Evolutionary conservation across 2,888 invertebrate genomes (phyloP).

Genomic region (Drosophila diplacantha): DNA sequence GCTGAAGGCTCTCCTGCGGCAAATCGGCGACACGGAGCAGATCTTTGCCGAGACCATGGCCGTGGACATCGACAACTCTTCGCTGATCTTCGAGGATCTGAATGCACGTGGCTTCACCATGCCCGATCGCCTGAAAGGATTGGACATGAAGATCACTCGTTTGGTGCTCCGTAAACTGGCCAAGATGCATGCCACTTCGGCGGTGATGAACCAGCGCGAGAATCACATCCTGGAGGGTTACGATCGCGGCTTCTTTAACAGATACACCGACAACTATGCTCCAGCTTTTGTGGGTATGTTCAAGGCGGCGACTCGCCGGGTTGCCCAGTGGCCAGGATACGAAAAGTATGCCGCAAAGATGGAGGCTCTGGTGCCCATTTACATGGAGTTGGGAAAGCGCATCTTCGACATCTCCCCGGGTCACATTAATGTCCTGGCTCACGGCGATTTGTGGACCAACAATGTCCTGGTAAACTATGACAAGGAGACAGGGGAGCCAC

Average conservation of each 20-base stretch:
- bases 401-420: conserved; percentile 66
- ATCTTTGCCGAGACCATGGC: conserved; percentile 74
- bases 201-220: conserved; percentile 77
- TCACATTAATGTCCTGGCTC: conserved; percentile 73
- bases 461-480: conserved; percentile 75
- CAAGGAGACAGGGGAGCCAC: conserved; percentile 53
- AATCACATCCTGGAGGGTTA: conserved; percentile 62
- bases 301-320: conserved; percentile 66
- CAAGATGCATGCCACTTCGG: conserved; percentile 79
- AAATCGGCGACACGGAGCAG: conserved; percentile 67
- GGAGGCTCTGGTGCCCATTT: conserved; percentile 55
- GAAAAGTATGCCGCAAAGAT: conserved; percentile 70
- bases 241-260: conserved; percentile 76
- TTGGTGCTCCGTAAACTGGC: conserved; percentile 78
- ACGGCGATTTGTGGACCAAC: conserved; percentile 77
- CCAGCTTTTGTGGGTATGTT: conserved; percentile 71
- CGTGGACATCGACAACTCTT: conserved; percentile 71
- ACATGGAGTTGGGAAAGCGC: conserved; percentile 73
- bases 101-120: conserved; percentile 65
- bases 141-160: conserved; percentile 77
- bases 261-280: conserved; percentile 71
- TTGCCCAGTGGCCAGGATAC: conserved; percentile 70
- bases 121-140: conserved; percentile 71
- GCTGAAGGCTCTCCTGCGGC: conserved; percentile 64
- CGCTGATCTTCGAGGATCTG: conserved; percentile 76